These are phyloP conservation scores for Drosophila limbata DNA, from an alignment of 2,888 invertebrate species.

Conservation along the genomic window DNA sequence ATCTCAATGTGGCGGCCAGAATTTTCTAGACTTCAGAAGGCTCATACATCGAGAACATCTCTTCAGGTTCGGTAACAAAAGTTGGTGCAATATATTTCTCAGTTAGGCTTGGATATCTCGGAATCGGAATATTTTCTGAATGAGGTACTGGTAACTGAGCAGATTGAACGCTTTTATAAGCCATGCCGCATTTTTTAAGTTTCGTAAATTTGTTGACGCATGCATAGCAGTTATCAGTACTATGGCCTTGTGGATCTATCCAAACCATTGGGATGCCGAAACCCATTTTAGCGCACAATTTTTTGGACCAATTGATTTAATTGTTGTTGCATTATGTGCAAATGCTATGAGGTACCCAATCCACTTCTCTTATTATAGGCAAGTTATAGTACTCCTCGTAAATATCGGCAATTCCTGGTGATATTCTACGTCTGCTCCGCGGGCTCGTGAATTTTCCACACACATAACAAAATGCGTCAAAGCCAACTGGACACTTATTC, in stretches of 20 bases:
- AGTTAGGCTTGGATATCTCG: background rate
- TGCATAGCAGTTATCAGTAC: background rate
- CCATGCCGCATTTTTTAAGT: background rate
- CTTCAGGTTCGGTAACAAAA: too few relatives aligned
- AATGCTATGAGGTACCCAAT: background rate
- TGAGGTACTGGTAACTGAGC: background rate
- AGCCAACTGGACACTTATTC: background rate
- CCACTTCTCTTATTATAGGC: background rate
- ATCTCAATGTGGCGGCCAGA: background rate
- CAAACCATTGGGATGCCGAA: too few relatives aligned
- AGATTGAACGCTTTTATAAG: background rate
- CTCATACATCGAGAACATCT: background rate
- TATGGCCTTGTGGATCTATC: background rate
- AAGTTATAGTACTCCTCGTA: background rate
- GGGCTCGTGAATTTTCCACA: constrained; percentile 1
- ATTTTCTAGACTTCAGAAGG: background rate
- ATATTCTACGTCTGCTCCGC: background rate
- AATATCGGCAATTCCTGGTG: background rate
- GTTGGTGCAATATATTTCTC: background rate
- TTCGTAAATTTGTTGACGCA: background rate
- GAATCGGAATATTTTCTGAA: background rate
- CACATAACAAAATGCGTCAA: background rate
- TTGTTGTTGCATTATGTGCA: background rate
- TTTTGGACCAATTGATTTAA: background rate
- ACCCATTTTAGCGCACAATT: background rate